Percentiles rank a stretch among this genome's conserved stretches.
Evolutionary conservation across 2,797 vertebrate genomes (phyloP).

Genomic region (Phrynocephalus forsythii): DNA sequence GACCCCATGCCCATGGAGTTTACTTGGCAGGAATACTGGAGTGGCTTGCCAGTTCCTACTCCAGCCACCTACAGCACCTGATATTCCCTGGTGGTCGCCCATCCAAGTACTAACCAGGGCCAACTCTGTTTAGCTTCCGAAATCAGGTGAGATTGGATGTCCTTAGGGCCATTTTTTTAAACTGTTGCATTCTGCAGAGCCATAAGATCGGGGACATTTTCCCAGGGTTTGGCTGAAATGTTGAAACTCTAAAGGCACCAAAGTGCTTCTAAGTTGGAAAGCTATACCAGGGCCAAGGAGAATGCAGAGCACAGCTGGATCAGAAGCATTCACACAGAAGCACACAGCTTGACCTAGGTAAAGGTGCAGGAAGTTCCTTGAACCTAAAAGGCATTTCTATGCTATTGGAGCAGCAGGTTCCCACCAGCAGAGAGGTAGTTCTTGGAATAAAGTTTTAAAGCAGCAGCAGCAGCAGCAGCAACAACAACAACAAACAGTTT

Average conservation of each 20-base stretch:
- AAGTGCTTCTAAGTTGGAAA: not conserved
- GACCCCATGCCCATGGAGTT: too few species aligned
- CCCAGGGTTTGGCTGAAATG: not conserved
- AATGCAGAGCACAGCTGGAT: slow-evolving; percentile 1
- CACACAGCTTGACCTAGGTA: slow-evolving; percentile 2
- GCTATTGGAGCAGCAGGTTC: slow-evolving; percentile 27
- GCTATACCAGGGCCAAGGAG: not conserved
- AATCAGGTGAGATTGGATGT: too few species aligned
- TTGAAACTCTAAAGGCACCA: not conserved
- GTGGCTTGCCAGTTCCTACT: too few species aligned
- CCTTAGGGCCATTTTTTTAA: not conserved
- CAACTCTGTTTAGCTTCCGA: too few species aligned
- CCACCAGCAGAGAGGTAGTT: slow-evolving; percentile 48
- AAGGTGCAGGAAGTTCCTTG: not conserved
- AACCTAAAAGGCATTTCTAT: slow-evolving; percentile 9
- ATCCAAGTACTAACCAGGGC: too few species aligned
- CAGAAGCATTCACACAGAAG: not conserved
- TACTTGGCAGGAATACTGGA: too few species aligned
- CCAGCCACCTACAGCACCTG: too few species aligned
- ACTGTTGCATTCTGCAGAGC: not conserved
- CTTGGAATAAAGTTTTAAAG: not conserved
- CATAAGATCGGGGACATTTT: not conserved
- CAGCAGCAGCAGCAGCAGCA: slow-evolving; percentile 30
- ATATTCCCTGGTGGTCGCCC: too few species aligned
- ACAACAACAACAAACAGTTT: slow-evolving; percentile 56